Conservation (phyloP, 2,113 vertebrate genomes). For the Brachirus orientalis region DNA sequence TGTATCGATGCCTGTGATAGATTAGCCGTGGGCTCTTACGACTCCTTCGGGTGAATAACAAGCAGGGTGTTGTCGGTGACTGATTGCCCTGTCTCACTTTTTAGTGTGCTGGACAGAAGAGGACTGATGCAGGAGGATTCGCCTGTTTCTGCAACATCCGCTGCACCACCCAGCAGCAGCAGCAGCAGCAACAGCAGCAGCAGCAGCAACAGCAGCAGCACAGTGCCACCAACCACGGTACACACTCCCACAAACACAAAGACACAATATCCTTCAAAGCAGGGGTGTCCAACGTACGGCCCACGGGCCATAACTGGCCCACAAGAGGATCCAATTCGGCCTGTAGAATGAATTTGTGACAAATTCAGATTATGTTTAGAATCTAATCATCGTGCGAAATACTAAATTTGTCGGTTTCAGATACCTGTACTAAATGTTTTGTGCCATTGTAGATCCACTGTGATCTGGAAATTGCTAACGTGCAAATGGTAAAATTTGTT, state of each 20-base stretch:
- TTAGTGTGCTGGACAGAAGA: conserved; percentile 84
- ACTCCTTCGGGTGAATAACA: conserved; percentile 7
- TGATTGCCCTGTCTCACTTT: conserved; percentile 36
- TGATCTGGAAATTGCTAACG: no score
- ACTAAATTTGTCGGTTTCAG: no score
- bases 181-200: conserved; percentile 37
- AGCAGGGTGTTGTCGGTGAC: conserved; percentile 32
- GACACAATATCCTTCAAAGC: not conserved
- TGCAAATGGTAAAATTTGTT: no score
- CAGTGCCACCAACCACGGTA: conserved; percentile 76
- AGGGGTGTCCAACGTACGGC: not conserved
- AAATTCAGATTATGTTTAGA: no score
- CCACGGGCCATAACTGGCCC: no score
- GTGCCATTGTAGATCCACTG: no score
- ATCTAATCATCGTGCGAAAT: no score
- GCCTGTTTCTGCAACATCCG: conserved; percentile 30
- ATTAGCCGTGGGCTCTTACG: not conserved
- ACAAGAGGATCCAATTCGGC: no score
- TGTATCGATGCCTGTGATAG: conserved; percentile 7
- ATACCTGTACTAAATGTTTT: no score
- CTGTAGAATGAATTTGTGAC: no score
- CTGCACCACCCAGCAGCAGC: conserved; percentile 29
- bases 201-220: conserved; percentile 45
- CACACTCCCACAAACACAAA: not conserved
- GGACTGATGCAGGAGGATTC: conserved; percentile 75